Percentiles rank a stretch among this genome's conserved stretches.
phyloP scores from a whole-genome alignment of 2,113 vertebrate genomes.

The Pseudorectes ferrugineus region DNA sequence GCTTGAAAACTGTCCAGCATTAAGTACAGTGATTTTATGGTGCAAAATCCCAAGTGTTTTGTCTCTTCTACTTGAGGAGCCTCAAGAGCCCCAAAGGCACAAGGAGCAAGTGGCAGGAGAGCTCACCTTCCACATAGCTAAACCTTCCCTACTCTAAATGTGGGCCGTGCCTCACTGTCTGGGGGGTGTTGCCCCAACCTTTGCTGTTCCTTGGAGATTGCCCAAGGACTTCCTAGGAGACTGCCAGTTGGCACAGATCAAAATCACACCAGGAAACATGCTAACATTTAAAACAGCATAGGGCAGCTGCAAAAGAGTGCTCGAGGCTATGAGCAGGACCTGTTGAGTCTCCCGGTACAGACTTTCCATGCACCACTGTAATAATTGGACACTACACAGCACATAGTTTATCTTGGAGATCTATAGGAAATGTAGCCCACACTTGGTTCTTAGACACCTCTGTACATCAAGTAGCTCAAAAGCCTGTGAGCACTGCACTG shows the following conservation, averaged over 20 bases:
- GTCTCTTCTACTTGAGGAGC: neutral
- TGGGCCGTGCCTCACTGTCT: neutral
- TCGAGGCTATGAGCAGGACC: neutral
- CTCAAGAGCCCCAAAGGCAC: neutral
- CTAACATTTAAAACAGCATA: neutral
- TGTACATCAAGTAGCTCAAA: neutral
- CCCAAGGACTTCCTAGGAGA: neutral
- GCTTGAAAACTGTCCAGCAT: neutral
- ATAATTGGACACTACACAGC: neutral
- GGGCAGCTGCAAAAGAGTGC: neutral
- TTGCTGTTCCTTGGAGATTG: neutral
- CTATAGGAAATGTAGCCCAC: neutral
- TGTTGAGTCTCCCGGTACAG: neutral
- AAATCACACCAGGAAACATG: neutral
- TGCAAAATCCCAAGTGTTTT: neutral
- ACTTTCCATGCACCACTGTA: neutral
- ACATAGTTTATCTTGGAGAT: neutral
- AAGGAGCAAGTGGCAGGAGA: neutral
- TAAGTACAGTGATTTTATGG: neutral
- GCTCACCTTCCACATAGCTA: neutral
- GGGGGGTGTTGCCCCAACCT: neutral
- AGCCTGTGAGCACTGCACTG: rapidly evolving
- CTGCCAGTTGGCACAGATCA: neutral
- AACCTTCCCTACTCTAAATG: neutral
- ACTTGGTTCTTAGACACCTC: neutral